These are phyloP conservation scores for Marmota monax DNA, from an alignment of 2,113 vertebrate species.

Conservation along the genomic window DNA sequence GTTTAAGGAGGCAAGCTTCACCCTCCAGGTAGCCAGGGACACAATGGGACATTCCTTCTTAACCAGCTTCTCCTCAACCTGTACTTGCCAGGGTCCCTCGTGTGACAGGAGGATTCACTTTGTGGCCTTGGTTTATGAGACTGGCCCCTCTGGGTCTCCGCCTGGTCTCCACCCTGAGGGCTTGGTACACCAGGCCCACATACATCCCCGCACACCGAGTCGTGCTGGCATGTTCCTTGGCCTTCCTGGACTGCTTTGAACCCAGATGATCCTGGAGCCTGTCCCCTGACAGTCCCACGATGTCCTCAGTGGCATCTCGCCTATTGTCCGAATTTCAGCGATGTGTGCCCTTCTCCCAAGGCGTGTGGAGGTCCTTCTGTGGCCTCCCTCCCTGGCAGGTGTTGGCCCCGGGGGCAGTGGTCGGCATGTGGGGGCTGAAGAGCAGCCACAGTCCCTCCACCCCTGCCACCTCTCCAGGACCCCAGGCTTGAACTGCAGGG, in stretches of 20 bases:
- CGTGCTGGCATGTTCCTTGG: rapidly evolving
- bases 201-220: not conserved
- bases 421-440: not conserved
- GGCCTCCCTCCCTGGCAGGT: not conserved
- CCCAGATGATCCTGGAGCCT: not conserved
- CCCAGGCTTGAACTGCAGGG: rapidly evolving
- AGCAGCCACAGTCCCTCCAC: not conserved
- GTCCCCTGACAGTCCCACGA: no score
- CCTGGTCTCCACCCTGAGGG: no score
- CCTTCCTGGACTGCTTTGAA: not conserved
- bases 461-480: rapidly evolving
- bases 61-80: not conserved
- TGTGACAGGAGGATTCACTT: not conserved
- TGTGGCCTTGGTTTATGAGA: not conserved
- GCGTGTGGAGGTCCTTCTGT: not conserved
- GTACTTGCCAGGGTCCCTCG: no score
- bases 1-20: not conserved
- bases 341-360: rapidly evolving
- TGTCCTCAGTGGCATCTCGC: no score
- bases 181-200: no score
- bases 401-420: not conserved
- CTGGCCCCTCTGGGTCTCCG: not conserved
- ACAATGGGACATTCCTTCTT: not conserved
- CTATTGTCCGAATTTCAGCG: not conserved
- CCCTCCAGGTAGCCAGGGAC: no score